These are phyloP conservation scores for Gasteruption jaculator DNA, from an alignment of 2,888 invertebrate genomes.

Conservation along the genomic window DNA sequence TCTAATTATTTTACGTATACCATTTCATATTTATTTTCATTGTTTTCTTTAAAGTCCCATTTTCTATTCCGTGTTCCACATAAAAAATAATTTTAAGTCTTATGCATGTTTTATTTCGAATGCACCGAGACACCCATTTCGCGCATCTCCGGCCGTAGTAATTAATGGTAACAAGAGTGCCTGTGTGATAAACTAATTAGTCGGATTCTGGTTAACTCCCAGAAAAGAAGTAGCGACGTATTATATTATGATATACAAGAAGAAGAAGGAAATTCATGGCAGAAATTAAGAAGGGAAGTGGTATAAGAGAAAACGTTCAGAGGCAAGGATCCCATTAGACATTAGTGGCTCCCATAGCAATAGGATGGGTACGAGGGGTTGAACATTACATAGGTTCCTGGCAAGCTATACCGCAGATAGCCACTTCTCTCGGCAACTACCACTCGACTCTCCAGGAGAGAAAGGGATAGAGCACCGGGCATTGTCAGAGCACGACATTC, in stretches of 20 bases:
- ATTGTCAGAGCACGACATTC: slow-evolving; percentile 39
- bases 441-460: slow-evolving; percentile 23
- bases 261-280: not conserved
- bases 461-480: slow-evolving; percentile 31
- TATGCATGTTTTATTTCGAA: no score
- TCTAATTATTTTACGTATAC: no score
- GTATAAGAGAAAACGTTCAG: slow-evolving; percentile 21
- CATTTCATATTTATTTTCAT: no score
- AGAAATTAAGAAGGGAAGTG: not conserved
- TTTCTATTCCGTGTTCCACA: no score
- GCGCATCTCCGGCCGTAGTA: no score
- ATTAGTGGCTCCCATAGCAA: slow-evolving; percentile 30
- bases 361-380: slow-evolving; percentile 26
- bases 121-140: no score
- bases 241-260: slow-evolving; percentile 1
- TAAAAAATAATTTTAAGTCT: no score
- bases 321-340: slow-evolving; percentile 35
- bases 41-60: no score
- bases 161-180: no score
- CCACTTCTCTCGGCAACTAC: slow-evolving; percentile 32
- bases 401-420: slow-evolving; percentile 28
- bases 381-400: slow-evolving; percentile 30
- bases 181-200: no score
- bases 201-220: no score
- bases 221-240: not conserved